phyloP scores from a whole-genome alignment of 2,888 invertebrate genomes.

The Homarus gammarus region DNA sequence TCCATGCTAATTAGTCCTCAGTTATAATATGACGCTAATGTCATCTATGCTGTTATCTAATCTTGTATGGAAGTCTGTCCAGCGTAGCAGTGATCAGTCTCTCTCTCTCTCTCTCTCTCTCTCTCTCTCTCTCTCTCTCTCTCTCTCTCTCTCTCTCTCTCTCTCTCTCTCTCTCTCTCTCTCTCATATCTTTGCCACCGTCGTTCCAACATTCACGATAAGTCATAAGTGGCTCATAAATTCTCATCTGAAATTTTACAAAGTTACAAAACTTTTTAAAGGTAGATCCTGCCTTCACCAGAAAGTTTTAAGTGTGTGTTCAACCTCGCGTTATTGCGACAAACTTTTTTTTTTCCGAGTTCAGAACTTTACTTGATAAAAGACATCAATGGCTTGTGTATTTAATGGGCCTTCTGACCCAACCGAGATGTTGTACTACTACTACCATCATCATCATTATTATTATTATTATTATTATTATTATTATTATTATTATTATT shows the following conservation, averaged over 20 bases:
- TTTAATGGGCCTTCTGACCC: too few species aligned
- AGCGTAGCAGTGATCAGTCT: too few species aligned
- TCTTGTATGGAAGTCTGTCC: too few species aligned
- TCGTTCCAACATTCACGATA: background rate
- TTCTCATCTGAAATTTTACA: conserved; percentile 17
- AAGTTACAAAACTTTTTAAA: conserved; percentile 15
- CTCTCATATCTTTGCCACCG: background rate
- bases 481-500: too few species aligned
- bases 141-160: conserved; percentile 10
- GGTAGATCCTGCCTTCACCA: conserved; percentile 12
- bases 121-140: background rate
- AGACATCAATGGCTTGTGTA: background rate
- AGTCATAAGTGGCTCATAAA: conserved; percentile 35
- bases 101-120: conserved; percentile 8
- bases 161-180: conserved; percentile 9
- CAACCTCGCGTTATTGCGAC: background rate
- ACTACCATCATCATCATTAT: too few species aligned
- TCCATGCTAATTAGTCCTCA: too few species aligned
- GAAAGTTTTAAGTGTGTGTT: conserved; percentile 11
- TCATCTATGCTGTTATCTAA: too few species aligned
- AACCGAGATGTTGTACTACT: too few species aligned
- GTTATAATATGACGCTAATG: too few species aligned
- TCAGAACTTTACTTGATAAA: conserved; percentile 9
- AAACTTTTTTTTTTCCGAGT: conserved; percentile 5
- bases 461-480: too few species aligned